Conservation (phyloP, 2,797 vertebrate species). For the Limosa lapponica region DNA sequence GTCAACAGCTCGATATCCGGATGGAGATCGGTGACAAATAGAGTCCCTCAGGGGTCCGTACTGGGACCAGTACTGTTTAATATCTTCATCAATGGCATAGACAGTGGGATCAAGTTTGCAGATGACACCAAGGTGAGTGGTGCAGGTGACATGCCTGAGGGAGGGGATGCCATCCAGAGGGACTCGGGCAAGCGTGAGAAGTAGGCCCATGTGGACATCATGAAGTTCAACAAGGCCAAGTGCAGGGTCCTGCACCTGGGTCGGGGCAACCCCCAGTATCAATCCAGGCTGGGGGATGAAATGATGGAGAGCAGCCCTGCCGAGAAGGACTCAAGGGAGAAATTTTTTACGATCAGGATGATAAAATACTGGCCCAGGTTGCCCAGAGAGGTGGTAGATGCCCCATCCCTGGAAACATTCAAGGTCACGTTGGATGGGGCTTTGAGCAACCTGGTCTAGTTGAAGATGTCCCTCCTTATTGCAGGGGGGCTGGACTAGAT, state of each 20-base stretch:
- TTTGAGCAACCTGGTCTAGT: neutral
- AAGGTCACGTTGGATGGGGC: neutral
- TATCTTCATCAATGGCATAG: accelerated
- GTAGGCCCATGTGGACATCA: neutral
- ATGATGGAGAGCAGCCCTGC: neutral
- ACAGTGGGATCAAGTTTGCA: accelerated
- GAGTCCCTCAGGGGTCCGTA: neutral
- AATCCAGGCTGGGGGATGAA: neutral
- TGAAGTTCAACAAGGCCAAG: neutral
- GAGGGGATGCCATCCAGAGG: neutral
- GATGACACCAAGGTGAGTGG: neutral
- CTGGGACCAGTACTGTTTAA: neutral
- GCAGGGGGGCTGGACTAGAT: neutral
- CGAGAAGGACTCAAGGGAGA: neutral
- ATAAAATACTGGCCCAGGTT: neutral
- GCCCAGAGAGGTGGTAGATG: neutral
- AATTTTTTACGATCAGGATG: neutral
- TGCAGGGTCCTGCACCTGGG: neutral
- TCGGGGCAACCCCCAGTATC: neutral
- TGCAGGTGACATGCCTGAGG: neutral
- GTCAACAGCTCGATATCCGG: neutral
- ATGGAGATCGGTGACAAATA: neutral
- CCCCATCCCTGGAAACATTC: neutral
- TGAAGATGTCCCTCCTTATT: neutral
- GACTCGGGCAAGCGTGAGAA: neutral